A percentile compares a stretch with the other conserved stretches of the same genome.
Evolutionary conservation across 2,797 vertebrate species (phyloP).

Genomic region (Pampus argenteus): DNA sequence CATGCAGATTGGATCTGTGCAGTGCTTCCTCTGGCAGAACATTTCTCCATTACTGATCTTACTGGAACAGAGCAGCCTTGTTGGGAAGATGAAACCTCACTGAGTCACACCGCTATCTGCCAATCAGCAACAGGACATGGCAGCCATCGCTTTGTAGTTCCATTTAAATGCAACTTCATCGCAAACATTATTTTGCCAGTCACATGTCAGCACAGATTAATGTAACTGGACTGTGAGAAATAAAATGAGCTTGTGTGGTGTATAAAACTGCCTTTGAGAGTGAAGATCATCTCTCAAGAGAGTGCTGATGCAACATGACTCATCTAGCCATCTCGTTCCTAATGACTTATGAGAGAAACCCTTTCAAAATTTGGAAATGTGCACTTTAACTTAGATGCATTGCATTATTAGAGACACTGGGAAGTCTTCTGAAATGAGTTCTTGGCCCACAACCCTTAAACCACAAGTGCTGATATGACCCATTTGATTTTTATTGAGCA

Average conservation of each 20-base stretch:
- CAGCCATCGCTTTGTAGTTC: not conserved
- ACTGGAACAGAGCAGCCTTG: not conserved
- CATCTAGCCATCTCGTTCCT: not conserved
- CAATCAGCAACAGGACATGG: not conserved
- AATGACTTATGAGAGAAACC: conserved; percentile 8
- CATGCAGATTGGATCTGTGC: not conserved
- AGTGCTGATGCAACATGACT: conserved; percentile 20
- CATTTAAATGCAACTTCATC: conserved; percentile 4
- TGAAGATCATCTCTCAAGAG: not conserved
- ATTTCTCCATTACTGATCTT: conserved; percentile 19
- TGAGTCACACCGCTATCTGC: conserved; percentile 15
- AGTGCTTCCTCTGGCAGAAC: not conserved
- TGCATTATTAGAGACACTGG: conserved; percentile 33
- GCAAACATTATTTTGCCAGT: not conserved
- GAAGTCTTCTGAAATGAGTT: conserved; percentile 1
- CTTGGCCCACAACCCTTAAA: not conserved
- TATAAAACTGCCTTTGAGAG: conserved; percentile 2
- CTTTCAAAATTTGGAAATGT: conserved; percentile 3
- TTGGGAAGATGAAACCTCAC: conserved; percentile 10
- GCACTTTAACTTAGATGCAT: conserved; percentile 16
- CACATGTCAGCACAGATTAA: conserved; percentile 5
- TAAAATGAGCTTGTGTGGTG: not conserved
- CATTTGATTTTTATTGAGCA: conserved; percentile 15
- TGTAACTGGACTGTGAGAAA: not conserved
- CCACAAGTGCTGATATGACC: conserved; percentile 2